Conservation (phyloP, 2,888 invertebrate genomes). For the Phoronis australis region DNA sequence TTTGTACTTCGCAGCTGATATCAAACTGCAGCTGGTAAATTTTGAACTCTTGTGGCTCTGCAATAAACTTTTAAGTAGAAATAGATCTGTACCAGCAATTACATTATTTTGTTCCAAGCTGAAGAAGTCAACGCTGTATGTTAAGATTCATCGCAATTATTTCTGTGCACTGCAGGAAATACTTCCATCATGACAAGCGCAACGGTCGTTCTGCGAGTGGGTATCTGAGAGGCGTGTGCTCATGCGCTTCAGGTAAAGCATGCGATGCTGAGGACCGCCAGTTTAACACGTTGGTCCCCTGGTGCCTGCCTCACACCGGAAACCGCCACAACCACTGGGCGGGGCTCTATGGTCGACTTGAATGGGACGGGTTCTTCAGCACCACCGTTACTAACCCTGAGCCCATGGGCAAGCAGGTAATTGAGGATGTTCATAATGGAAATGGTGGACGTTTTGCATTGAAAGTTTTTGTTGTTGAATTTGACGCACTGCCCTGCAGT, state of each 20-base stretch:
- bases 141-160: no score
- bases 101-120: no score
- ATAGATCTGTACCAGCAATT: no score
- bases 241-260: slow-evolving; percentile 60
- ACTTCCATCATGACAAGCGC: slow-evolving; percentile 58
- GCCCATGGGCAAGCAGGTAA: slow-evolving; percentile 80
- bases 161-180: slow-evolving; percentile 50
- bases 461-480: no score
- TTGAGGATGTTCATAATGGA: no score
- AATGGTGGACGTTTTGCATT: no score
- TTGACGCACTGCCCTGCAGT: no score
- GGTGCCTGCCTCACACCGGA: slow-evolving; percentile 82
- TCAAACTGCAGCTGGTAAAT: no score
- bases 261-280: slow-evolving; percentile 72
- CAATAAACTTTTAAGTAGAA: no score
- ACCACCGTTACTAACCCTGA: slow-evolving; percentile 76
- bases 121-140: no score
- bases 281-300: slow-evolving; percentile 77
- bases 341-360: slow-evolving; percentile 73
- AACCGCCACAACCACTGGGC: slow-evolving; percentile 83
- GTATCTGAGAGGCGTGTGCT: slow-evolving; percentile 68
- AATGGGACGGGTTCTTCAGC: slow-evolving; percentile 79
- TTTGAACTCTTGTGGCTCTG: no score
- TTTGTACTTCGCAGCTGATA: no score
- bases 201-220: slow-evolving; percentile 57